phyloP scores from a whole-genome alignment of 2,113 vertebrate species.

The Osmerus eperlanus region DNA sequence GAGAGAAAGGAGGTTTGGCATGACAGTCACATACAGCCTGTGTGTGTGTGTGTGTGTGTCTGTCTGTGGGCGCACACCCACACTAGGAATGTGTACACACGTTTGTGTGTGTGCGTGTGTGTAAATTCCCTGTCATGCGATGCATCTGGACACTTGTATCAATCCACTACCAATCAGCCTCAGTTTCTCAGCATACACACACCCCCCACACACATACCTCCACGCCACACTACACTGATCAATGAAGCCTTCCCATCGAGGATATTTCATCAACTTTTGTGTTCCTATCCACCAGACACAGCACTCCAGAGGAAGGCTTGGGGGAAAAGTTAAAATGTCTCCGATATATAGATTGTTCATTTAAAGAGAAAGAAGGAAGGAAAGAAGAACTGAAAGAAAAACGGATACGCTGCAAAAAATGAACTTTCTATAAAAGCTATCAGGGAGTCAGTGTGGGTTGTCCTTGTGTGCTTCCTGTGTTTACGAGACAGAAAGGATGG shows the following conservation, averaged over 20 bases:
- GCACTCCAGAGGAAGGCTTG: slow-evolving; percentile 25
- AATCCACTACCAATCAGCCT: slow-evolving; percentile 29
- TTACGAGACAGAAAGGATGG: neutral
- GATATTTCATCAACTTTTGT: slow-evolving; percentile 52
- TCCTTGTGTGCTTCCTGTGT: neutral
- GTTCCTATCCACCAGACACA: slow-evolving; percentile 33
- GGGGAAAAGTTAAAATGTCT: slow-evolving; percentile 18
- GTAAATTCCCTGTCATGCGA: slow-evolving; percentile 33
- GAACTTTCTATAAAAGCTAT: slow-evolving; percentile 5
- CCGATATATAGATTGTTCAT: slow-evolving; percentile 20
- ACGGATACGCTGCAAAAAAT: slow-evolving; percentile 1
- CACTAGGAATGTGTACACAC: neutral
- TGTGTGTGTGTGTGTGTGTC: slow-evolving; percentile 9
- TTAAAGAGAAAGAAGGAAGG: slow-evolving; percentile 9
- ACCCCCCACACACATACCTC: slow-evolving; percentile 12
- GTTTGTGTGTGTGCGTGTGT: slow-evolving; percentile 3
- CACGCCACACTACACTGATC: slow-evolving; percentile 42
- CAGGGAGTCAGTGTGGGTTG: neutral
- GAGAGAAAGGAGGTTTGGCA: neutral
- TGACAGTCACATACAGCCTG: neutral
- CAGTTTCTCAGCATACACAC: slow-evolving; percentile 41
- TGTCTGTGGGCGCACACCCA: neutral
- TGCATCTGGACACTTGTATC: slow-evolving; percentile 39
- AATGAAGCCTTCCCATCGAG: slow-evolving; percentile 37
- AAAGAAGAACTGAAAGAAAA: neutral